Percentiles rank a stretch among this genome's conserved stretches.
These are phyloP conservation scores for Mesocentrotus franciscanus DNA, from an alignment of 53 echinoderm and acorn worm species.

Conservation along the genomic window DNA sequence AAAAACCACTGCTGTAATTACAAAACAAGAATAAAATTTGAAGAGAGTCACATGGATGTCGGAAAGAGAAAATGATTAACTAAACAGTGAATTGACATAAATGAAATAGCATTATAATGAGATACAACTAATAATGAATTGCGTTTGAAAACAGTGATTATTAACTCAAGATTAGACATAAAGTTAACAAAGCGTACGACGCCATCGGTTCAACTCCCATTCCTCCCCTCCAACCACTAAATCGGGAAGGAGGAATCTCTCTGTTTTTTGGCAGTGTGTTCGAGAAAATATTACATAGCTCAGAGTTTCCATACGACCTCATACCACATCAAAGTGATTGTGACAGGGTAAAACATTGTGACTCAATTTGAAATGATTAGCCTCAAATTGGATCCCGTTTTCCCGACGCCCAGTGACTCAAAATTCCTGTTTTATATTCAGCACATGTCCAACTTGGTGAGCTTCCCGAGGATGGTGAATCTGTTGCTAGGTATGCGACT, in stretches of 20 bases:
- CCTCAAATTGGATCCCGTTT: background rate
- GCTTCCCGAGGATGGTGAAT: background rate
- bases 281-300: background rate
- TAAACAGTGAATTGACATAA: no score
- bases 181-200: background rate
- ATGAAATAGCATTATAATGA: no score
- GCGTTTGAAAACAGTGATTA: no score
- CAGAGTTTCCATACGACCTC: background rate
- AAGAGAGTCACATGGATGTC: no score
- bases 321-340: background rate
- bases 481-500: background rate
- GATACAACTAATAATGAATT: no score
- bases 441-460: background rate
- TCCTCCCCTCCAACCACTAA: background rate
- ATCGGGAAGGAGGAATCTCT: background rate
- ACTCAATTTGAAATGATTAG: conserved; percentile 26
- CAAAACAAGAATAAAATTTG: no score
- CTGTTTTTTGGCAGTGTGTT: background rate
- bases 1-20: no score
- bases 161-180: no score
- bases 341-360: conserved; percentile 19
- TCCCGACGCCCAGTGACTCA: conserved; percentile 39
- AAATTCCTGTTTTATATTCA: background rate
- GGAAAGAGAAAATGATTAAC: no score
- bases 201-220: background rate